These are phyloP conservation scores for Amphimallon solstitiale DNA, from an alignment of 2,888 invertebrate genomes.

Conservation along the genomic window DNA sequence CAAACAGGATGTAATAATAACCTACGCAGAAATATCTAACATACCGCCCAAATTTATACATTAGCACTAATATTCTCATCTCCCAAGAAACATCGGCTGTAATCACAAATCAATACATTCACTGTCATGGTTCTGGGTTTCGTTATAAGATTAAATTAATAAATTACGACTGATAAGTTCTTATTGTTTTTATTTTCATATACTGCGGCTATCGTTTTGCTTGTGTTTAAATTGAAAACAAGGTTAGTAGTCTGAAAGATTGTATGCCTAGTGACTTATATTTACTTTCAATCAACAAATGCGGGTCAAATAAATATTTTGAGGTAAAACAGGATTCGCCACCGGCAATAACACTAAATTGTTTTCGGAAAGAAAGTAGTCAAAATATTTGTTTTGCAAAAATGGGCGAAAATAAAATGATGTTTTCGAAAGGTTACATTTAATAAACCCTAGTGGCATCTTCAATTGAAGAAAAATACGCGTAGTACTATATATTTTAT, in stretches of 20 bases:
- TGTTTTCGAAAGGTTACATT: no score
- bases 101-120: conserved; percentile 27
- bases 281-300: conserved; percentile 30
- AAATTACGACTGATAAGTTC: conserved; percentile 7
- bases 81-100: neutral
- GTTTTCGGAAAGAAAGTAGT: neutral
- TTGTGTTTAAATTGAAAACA: conserved; percentile 16
- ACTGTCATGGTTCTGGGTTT: conserved; percentile 8
- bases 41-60: no score
- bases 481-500: no score
- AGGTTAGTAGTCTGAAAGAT: conserved; percentile 6
- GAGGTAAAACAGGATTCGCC: neutral
- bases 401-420: no score
- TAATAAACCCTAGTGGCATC: no score
- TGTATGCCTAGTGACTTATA: neutral
- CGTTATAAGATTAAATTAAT: conserved; percentile 26
- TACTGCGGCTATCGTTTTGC: conserved; percentile 3
- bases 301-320: conserved; percentile 22
- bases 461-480: no score
- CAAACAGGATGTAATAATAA: no score
- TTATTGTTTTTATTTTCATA: conserved; percentile 13
- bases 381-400: neutral
- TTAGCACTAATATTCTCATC: neutral
- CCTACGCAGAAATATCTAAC: no score
- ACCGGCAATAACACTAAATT: conserved; percentile 21